Percentiles rank a stretch among this genome's conserved stretches.
phyloP scores from a whole-genome alignment of 1,140 invertebrate genomes.

The Acyrthosiphon pisum region DNA sequence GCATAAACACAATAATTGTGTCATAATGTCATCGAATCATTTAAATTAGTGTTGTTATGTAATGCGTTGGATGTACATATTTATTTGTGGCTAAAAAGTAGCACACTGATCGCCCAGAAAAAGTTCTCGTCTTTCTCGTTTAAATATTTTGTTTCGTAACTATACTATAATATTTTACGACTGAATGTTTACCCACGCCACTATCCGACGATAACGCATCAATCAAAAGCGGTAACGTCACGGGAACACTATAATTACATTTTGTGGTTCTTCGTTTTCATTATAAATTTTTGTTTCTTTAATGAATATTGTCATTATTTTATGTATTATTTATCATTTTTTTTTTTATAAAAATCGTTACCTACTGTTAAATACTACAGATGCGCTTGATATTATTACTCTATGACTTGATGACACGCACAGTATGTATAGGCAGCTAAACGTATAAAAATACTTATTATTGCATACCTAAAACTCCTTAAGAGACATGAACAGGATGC shows the following conservation, averaged over 20 bases:
- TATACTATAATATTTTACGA: not conserved
- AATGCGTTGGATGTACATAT: not conserved
- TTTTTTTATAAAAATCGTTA: not conserved
- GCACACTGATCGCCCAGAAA: not conserved
- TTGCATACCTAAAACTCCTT: not conserved
- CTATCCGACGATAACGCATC: not conserved
- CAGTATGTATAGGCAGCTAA: not conserved
- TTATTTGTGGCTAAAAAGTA: not conserved
- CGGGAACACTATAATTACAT: not conserved
- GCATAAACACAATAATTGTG: no score
- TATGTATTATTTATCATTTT: not conserved
- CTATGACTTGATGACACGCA: no score
- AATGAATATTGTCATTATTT: slow-evolving; percentile 1
- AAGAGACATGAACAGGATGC: not conserved
- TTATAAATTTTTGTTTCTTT: not conserved
- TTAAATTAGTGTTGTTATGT: not conserved
- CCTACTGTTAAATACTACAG: not conserved
- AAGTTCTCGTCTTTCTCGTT: not conserved
- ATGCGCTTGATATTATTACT: not conserved
- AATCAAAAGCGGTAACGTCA: not conserved
- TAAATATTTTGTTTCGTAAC: slow-evolving; percentile 7
- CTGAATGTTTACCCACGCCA: not conserved
- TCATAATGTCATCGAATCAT: not conserved
- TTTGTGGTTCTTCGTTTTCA: not conserved
- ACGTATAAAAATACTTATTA: not conserved